Evolutionary conservation across 2,113 vertebrate genomes (phyloP), one percentile per base, ranked within the genome.

Genomic region (Malurus alboscapulatus): DNA sequence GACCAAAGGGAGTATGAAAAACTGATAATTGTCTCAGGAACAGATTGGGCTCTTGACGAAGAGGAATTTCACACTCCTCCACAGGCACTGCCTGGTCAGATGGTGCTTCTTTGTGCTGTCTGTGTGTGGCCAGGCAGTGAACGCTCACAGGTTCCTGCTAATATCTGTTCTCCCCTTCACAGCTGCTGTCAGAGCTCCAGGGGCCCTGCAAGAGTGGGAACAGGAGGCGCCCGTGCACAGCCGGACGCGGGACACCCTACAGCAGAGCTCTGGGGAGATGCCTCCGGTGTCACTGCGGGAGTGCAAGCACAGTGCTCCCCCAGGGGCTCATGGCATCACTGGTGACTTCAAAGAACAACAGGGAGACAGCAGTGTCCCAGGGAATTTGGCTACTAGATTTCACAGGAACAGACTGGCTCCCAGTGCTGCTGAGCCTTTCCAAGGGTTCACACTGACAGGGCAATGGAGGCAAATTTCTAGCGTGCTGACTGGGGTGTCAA

Each of bases 21-120:
- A 68, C 78, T 86, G 82, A 78, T 91, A 90, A 92, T 86, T 55
- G 19, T 79, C 90, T 94, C 0, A 0, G 76, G 91, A 96, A 96
- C 93, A 96, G 92, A 95, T 86, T 92, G 82, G 67, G 40, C 48
- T 94, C 85, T 85, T 88, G 65, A 53, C 0, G 40, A 93, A 91
- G 44, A 83, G 63, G 59, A 91, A 94, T 87, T 88, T 90, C 93
- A 75, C 92, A 90, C 90, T 88, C 90, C 68, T 67, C 61, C 1
- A 2, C 58, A 94, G 85, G 90, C 93, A 88, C 59, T 1, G 36
- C 78, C 89, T 84, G 94, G 91, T 96, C 94, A 96, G 91, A 95
- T 96, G 90, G 93, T 61, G 82, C 47, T 94, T 71, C 84, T 88
- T 79, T 20, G 1, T n/a, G 65, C 72, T 59, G 67, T 48, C 72